A percentile compares a stretch with the other conserved stretches of the same genome.
Conservation (phyloP, 92 coral and sea anemone genomes). For the Actinernus sp. region DNA sequence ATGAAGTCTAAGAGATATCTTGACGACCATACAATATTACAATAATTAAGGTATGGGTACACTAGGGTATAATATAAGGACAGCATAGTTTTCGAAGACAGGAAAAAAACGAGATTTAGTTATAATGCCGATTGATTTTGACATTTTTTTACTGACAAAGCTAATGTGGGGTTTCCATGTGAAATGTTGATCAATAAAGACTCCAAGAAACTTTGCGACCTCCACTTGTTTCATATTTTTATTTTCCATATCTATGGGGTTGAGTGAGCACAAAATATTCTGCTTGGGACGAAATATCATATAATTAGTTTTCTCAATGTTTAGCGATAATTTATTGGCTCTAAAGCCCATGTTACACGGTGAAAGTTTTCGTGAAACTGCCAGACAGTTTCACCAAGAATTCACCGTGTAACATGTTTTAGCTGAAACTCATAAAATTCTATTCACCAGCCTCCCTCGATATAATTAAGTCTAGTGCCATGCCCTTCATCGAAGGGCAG, state of each 20-base stretch:
- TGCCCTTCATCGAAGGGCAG: too few species aligned
- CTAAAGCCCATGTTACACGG: too few species aligned
- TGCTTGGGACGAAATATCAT: background rate
- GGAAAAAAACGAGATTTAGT: slow-evolving; percentile 1
- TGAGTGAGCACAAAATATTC: background rate
- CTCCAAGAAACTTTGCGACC: background rate
- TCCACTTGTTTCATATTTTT: too few species aligned
- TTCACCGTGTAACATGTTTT: too few species aligned
- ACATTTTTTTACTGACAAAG: background rate
- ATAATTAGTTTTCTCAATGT: background rate
- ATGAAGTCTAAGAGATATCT: background rate
- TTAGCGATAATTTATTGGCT: background rate
- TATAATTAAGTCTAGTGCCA: too few species aligned
- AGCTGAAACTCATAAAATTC: too few species aligned
- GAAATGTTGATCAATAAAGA: background rate
- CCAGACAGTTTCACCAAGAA: too few species aligned
- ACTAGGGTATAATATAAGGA: background rate
- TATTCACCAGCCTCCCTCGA: too few species aligned
- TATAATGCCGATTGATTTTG: background rate
- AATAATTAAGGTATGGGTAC: background rate
- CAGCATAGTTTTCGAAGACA: slow-evolving; percentile 1
- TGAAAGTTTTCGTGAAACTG: too few species aligned
- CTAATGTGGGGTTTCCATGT: background rate
- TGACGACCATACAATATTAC: background rate
- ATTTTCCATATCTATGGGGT: too few species aligned